Evolutionary conservation across 2,888 invertebrate genomes (phyloP).

Genomic region (Macrophya alboannulata): DNA sequence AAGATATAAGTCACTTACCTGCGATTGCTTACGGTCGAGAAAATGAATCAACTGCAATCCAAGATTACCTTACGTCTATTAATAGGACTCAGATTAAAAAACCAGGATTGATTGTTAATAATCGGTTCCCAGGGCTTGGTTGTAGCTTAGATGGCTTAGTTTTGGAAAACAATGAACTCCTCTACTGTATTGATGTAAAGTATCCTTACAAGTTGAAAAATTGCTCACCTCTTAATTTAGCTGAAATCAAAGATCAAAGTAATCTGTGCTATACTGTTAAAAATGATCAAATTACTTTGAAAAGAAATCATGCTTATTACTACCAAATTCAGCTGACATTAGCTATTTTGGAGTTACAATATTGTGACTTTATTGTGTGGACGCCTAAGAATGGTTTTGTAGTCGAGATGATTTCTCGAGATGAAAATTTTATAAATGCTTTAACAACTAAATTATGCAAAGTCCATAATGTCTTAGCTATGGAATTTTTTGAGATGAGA

Average conservation of each 20-base stretch:
- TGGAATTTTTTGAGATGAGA: conserved; percentile 50
- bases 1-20: conserved; percentile 20
- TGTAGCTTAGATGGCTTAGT: conserved; percentile 57
- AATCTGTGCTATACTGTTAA: conserved; percentile 44
- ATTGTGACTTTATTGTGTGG: conserved; percentile 53
- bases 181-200: not conserved
- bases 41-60: conserved; percentile 23
- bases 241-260: not conserved
- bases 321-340: conserved; percentile 52
- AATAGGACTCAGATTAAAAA: too few species aligned
- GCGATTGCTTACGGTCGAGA: conserved; percentile 4
- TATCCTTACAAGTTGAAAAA: not conserved
- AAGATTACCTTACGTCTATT: conserved; percentile 1
- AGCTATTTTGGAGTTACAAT: conserved; percentile 48
- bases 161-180: conserved; percentile 12
- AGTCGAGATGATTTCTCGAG: conserved; percentile 42
- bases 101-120: conserved; percentile 53
- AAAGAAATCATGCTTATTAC: conserved; percentile 54
- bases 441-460: conserved; percentile 43
- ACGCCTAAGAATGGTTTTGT: conserved; percentile 26
- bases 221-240: not conserved
- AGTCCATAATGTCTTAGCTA: conserved; percentile 46
- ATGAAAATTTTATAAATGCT: conserved; percentile 46
- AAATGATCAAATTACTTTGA: conserved; percentile 45
- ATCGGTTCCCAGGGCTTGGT: conserved; percentile 50